phyloP scores from a whole-genome alignment of 2,113 vertebrate species.

The Xenopus borealis region DNA sequence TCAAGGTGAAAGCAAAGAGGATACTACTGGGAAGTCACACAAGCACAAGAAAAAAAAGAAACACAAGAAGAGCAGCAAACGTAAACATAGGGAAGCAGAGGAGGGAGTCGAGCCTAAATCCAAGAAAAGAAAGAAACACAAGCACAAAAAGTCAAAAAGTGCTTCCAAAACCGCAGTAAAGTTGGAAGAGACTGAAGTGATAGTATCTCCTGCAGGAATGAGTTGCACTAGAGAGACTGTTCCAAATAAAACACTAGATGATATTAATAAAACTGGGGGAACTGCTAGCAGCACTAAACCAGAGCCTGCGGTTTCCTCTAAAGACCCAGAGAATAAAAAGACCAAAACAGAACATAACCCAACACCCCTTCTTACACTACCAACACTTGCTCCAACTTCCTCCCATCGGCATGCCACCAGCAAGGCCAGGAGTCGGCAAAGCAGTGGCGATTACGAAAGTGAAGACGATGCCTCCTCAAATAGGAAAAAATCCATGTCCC shows the following conservation, averaged over 20 bases:
- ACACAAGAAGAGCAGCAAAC: constrained; percentile 81
- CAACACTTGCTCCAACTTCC: neutral
- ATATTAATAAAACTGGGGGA: neutral
- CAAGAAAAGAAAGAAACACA: constrained; percentile 89
- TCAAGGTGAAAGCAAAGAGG: constrained; percentile 59
- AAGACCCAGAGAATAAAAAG: constrained; percentile 41
- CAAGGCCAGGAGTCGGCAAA: constrained; percentile 60
- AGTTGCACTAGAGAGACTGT: neutral
- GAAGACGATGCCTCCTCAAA: constrained; percentile 69
- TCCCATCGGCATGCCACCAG: constrained; percentile 54
- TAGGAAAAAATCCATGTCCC: constrained; percentile 76
- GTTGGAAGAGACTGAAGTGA: constrained; percentile 50
- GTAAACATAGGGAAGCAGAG: constrained; percentile 72
- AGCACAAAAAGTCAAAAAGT: constrained; percentile 79
- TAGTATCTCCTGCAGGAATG: neutral
- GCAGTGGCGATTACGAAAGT: constrained; percentile 81
- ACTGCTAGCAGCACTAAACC: neutral
- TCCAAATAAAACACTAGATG: neutral
- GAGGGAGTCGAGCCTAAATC: constrained; percentile 68
- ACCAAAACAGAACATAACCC: constrained; percentile 22
- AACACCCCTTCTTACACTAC: neutral
- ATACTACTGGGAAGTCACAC: constrained; percentile 78
- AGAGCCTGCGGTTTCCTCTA: constrained; percentile 13
- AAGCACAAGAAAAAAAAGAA: constrained; percentile 98
- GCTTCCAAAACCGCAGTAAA: constrained; percentile 56